Base-by-base conservation (phyloP, 2,797 vertebrate species). In the Tarsius wallacei region DNA sequence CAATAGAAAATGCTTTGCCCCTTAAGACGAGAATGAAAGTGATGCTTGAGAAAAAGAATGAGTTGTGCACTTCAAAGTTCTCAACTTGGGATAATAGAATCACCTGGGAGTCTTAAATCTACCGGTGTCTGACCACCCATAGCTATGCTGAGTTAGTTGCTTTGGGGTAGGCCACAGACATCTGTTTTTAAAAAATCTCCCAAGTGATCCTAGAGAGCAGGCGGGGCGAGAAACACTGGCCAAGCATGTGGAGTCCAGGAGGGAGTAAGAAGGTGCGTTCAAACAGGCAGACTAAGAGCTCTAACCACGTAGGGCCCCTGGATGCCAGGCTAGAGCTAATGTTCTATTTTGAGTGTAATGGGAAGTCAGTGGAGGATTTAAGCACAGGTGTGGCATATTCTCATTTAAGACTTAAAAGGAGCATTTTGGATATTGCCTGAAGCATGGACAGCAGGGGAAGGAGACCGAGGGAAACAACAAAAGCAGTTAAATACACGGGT, bases 341-440 rank as follows among this genome's bases (percentile, higher is more conserved):
- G 9, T 59, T 70, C 87, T 83, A 86, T 78, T 93, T 78, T 64
- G n/a, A 61, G 68, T 53, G n/a, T 47, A 17, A 86, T 11, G 51
- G 68, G 86, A 83, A 73, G 9, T 2, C 33, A 70, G 3, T 81
- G 26, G 16, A 91, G 33, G 28, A 76, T 42, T 42, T 42, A 42
- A 77, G 22, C 33, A 73, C 0, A 36, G 31, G 21, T 51, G 49
- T 33, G 5, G 42, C 16, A 61, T 28, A 80, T 55, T 26, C 28
- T 84, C 70, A 80, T 14, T 57, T 73, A 24, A 57, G 33, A 42
- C 82, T 90, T 83, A 77, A 87, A 95, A 76, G 59, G 28, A 59
- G 22, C 19, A 42, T 10, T 73, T n/a, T 59, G 12, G 57, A 47
- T 36, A 55, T n/a, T 82, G 5, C 5, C n/a, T 84, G 17, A 49